These are phyloP conservation scores for Torymus texanus DNA, from an alignment of 2,888 invertebrate species.

Conservation along the genomic window DNA sequence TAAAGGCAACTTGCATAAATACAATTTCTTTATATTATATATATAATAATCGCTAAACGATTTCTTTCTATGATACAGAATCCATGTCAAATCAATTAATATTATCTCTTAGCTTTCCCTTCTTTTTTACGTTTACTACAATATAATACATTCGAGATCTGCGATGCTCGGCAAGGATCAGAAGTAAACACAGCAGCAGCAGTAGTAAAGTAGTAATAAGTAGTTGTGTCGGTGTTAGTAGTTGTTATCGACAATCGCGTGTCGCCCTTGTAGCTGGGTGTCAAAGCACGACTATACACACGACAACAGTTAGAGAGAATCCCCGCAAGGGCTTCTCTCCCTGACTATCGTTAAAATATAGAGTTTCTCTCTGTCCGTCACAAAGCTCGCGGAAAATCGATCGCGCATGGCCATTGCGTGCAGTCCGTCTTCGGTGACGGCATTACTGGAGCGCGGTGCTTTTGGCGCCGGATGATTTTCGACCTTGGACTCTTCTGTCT, in stretches of 20 bases:
- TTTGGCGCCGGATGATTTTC: conserved; percentile 44
- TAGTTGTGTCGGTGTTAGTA: neutral
- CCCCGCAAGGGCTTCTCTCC: conserved; percentile 25
- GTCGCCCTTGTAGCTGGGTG: neutral
- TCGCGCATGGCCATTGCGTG: conserved; percentile 28
- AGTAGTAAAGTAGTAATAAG: neutral
- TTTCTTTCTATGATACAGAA: conserved; percentile 40
- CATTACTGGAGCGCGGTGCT: neutral
- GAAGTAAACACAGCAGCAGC: neutral
- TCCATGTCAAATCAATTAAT: conserved; percentile 8
- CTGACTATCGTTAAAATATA: conserved; percentile 13
- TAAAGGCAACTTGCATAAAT: conserved; percentile 60
- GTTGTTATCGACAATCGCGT: no score
- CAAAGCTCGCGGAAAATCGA: conserved; percentile 42
- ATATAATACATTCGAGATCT: conserved; percentile 41
- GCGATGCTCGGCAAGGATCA: neutral
- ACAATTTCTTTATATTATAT: conserved; percentile 40
- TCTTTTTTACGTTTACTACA: conserved; percentile 21
- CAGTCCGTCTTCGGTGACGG: neutral
- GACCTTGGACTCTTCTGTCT: conserved; percentile 50
- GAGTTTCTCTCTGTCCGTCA: neutral
- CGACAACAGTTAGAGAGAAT: conserved; percentile 22
- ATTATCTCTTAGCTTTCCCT: conserved; percentile 2
- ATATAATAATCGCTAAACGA: conserved; percentile 17
- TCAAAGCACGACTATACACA: conserved; percentile 33